phyloP scores from a whole-genome alignment of 2,797 vertebrate genomes.

The Sebastes nivosus region DNA sequence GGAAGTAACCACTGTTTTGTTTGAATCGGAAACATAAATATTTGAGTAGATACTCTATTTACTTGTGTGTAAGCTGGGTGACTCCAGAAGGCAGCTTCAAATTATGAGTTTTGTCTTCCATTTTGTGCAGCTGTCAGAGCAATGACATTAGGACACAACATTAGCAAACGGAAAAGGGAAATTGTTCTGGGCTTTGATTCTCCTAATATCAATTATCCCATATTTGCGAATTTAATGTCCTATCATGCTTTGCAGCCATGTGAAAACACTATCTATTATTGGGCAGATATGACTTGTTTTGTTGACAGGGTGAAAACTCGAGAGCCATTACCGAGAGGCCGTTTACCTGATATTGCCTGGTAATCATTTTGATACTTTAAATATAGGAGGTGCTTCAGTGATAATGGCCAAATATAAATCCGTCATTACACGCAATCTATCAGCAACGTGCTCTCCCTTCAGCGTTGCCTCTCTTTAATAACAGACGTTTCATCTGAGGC shows the following conservation, averaged over 20 bases:
- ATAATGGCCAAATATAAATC: conserved; percentile 64
- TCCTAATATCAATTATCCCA: conserved; percentile 26
- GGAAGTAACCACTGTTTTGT: conserved; percentile 17
- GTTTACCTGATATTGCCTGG: conserved; percentile 51
- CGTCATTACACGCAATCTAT: conserved; percentile 57
- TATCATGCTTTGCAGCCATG: conserved; percentile 21
- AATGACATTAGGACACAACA: conserved; percentile 9
- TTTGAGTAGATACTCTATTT: conserved; percentile 24
- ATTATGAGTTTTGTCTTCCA: conserved; percentile 10
- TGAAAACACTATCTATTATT: conserved; percentile 33
- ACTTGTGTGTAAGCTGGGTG: background rate
- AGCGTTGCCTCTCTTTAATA: conserved; percentile 40
- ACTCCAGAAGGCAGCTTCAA: background rate
- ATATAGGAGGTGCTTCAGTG: conserved; percentile 52
- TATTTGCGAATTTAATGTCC: conserved; percentile 37
- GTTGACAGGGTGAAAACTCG: conserved; percentile 44
- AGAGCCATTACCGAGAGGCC: conserved; percentile 48
- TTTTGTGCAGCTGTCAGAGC: conserved; percentile 8
- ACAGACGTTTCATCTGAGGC: conserved; percentile 55
- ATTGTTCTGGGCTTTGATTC: conserved; percentile 32
- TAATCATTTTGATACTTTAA: conserved; percentile 62
- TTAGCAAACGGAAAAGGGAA: conserved; percentile 5
- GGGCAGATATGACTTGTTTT: conserved; percentile 36
- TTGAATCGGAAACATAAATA: conserved; percentile 34
- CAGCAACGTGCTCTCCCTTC: conserved; percentile 12